These are phyloP conservation scores for Sthenelais limicola DNA, from an alignment of 2,888 invertebrate species.

Conservation along the genomic window DNA sequence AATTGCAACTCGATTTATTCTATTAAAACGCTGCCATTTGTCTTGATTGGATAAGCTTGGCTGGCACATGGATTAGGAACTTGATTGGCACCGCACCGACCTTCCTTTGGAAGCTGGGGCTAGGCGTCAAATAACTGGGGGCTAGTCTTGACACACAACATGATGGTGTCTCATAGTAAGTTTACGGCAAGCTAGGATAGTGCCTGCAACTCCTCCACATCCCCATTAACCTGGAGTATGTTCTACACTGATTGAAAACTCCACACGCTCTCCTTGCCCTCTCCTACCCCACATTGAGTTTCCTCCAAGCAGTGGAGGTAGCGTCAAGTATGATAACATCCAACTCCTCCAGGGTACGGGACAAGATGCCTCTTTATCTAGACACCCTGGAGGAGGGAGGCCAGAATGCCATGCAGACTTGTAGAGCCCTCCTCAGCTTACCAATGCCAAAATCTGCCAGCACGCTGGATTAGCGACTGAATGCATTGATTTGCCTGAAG, in stretches of 20 bases:
- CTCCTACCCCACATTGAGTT: background rate
- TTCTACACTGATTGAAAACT: constrained; percentile 22
- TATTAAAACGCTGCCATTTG: constrained; percentile 32
- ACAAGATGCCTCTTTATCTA: too few species aligned
- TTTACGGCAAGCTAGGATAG: too few species aligned
- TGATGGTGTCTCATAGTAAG: too few species aligned
- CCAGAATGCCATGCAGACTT: too few species aligned
- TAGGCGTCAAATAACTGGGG: too few species aligned
- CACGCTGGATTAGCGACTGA: constrained; percentile 8
- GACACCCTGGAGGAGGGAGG: too few species aligned
- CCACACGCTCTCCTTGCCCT: constrained; percentile 14
- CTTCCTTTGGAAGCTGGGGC: background rate
- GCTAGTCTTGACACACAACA: too few species aligned
- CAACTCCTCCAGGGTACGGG: too few species aligned
- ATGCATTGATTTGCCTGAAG: constrained; percentile 37
- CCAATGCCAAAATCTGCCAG: background rate
- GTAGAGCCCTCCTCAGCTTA: background rate
- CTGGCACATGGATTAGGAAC: constrained; percentile 12
- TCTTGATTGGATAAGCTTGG: constrained; percentile 31
- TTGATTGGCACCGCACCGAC: constrained; percentile 14
- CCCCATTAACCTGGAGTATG: constrained; percentile 30
- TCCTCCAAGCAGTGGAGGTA: too few species aligned
- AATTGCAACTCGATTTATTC: constrained; percentile 34
- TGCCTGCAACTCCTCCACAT: too few species aligned
- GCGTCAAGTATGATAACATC: constrained; percentile 27